These are phyloP conservation scores for Linepithema humile DNA, from an alignment of 1,140 invertebrate species.

Conservation along the genomic window DNA sequence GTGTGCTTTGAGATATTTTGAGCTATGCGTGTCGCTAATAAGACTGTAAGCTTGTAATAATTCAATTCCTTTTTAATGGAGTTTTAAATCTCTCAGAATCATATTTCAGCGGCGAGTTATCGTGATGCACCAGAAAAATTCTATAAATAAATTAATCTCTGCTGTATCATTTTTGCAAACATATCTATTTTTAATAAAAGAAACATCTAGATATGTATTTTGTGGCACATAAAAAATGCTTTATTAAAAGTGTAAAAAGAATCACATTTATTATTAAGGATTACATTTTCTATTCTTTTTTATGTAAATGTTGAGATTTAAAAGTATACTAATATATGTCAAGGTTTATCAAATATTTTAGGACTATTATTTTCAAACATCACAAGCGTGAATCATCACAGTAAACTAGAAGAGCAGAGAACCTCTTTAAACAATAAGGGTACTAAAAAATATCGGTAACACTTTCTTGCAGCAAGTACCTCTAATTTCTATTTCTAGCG, in stretches of 20 bases:
- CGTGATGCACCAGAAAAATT: not conserved
- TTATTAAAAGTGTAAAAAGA: not conserved
- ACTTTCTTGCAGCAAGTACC: not conserved
- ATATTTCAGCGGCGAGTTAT: not conserved
- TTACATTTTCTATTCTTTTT: too few species aligned
- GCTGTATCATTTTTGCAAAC: not conserved
- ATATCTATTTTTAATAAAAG: not conserved
- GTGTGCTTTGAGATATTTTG: not conserved
- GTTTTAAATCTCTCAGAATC: not conserved
- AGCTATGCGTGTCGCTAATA: not conserved
- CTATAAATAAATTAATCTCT: not conserved
- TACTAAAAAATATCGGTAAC: not conserved
- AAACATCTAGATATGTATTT: not conserved
- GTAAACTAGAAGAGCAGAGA: not conserved
- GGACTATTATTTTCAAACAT: not conserved
- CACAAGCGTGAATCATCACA: not conserved
- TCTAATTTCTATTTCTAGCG: not conserved
- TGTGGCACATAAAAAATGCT: too few species aligned
- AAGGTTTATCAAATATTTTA: constrained; percentile 21
- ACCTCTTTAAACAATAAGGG: not conserved
- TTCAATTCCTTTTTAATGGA: not conserved
- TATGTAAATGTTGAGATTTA: constrained; percentile 2
- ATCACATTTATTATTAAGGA: too few species aligned
- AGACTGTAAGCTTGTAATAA: constrained; percentile 12
- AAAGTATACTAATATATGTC: constrained; percentile 16